These are phyloP conservation scores for Atrina japonica DNA, from an alignment of 2,888 invertebrate genomes.

Conservation along the genomic window DNA sequence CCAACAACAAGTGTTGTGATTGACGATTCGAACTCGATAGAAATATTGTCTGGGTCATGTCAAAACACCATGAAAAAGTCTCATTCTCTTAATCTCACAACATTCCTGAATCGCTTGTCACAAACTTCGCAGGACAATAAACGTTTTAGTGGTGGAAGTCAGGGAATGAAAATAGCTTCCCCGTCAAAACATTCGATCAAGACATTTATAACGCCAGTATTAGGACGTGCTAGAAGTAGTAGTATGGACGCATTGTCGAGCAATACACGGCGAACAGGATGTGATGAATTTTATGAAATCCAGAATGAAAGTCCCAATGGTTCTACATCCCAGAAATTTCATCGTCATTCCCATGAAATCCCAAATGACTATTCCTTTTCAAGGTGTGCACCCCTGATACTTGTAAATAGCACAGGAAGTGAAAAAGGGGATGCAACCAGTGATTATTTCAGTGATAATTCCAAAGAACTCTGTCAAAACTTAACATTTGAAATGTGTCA, in stretches of 20 bases:
- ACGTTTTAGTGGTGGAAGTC: conserved; percentile 53
- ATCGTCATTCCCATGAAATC: conserved; percentile 60
- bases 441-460: conserved; percentile 73
- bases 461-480: conserved; percentile 69
- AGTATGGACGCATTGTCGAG: conserved; percentile 56
- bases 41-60: conserved; percentile 75
- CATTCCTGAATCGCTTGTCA: conserved; percentile 58
- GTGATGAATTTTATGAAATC: conserved; percentile 41
- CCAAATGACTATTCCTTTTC: conserved; percentile 31
- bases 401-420: conserved; percentile 35
- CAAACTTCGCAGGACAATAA: conserved; percentile 61
- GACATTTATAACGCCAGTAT: conserved; percentile 56
- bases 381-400: conserved; percentile 18
- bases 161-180: conserved; percentile 41
- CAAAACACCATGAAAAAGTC: conserved; percentile 64
- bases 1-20: conserved; percentile 87
- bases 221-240: conserved; percentile 49
- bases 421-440: conserved; percentile 59
- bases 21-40: conserved; percentile 85
- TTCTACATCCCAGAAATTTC: conserved; percentile 49
- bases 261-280: conserved; percentile 27
- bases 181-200: conserved; percentile 49
- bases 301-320: conserved; percentile 42
- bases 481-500: conserved; percentile 66
- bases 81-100: conserved; percentile 50